Evolutionary conservation across 2,797 vertebrate genomes (phyloP).

Genomic region (Channa striata): DNA sequence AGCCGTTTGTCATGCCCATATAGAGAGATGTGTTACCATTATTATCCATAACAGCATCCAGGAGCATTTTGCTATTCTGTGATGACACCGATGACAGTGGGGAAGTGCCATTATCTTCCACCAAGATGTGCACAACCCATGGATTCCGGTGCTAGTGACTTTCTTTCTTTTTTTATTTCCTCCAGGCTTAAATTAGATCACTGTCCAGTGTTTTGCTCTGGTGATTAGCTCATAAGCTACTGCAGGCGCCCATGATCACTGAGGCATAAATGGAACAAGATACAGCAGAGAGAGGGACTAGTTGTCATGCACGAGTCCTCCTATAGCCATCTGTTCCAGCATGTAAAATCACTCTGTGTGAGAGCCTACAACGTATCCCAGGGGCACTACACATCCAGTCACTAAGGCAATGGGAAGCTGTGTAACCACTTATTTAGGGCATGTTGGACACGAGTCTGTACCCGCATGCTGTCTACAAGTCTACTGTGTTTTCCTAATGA

Average conservation of each 20-base stretch:
- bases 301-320: conserved; percentile 70
- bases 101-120: conserved; percentile 35
- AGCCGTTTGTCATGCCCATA: background rate
- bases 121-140: conserved; percentile 56
- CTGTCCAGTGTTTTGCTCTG: conserved; percentile 78
- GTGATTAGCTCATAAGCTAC: conserved; percentile 80
- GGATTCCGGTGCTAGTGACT: conserved; percentile 28
- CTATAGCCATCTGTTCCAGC: conserved; percentile 80
- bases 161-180: conserved; percentile 41
- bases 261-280: conserved; percentile 69
- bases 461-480: background rate
- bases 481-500: background rate
- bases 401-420: conserved; percentile 30
- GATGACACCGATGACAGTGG: conserved; percentile 9
- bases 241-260: conserved; percentile 57
- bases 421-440: conserved; percentile 36
- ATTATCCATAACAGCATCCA: conserved; percentile 13
- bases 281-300: conserved; percentile 57
- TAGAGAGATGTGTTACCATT: conserved; percentile 2
- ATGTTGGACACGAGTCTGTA: conserved; percentile 14
- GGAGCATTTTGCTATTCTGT: conserved; percentile 4
- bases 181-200: conserved; percentile 76
- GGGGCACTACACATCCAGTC: conserved; percentile 37
- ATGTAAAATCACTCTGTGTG: conserved; percentile 68
- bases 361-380: conserved; percentile 55